Evolutionary conservation across 2,888 invertebrate species (phyloP).

Genomic region (Eupithecia subumbrata): DNA sequence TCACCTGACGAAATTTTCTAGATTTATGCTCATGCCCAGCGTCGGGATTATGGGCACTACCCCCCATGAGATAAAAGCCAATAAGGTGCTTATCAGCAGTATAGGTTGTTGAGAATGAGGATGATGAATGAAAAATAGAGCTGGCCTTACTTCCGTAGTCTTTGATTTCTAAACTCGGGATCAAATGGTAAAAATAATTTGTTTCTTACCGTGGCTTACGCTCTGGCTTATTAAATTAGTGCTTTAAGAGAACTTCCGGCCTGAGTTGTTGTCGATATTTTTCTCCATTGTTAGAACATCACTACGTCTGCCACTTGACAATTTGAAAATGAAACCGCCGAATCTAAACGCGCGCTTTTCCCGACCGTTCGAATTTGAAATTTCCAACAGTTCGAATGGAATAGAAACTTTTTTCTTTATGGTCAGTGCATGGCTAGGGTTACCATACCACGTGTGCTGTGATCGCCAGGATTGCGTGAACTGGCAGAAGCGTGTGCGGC

Average conservation of each 20-base stretch:
- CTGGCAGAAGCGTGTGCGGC: conserved; percentile 66
- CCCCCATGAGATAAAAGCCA: too few relatives aligned
- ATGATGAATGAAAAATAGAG: background rate
- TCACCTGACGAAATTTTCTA: background rate
- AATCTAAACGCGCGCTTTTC: conserved; percentile 27
- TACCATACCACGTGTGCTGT: conserved; percentile 65
- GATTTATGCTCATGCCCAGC: background rate
- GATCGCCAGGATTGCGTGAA: conserved; percentile 75
- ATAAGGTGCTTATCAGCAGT: too few relatives aligned
- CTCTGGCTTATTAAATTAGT: conserved; percentile 13
- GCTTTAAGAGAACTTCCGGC: conserved; percentile 26
- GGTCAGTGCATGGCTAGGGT: conserved; percentile 49
- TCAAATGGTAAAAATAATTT: background rate
- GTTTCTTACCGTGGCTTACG: conserved; percentile 21
- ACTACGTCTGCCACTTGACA: conserved; percentile 36
- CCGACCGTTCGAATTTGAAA: conserved; percentile 36
- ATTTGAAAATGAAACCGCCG: conserved; percentile 32
- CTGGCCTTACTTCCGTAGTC: background rate
- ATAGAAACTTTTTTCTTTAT: conserved; percentile 17
- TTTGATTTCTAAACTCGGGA: background rate
- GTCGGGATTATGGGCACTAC: too few relatives aligned
- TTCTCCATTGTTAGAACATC: conserved; percentile 41
- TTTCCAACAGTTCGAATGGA: conserved; percentile 19
- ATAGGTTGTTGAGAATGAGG: too few relatives aligned
- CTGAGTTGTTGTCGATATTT: conserved; percentile 31